Base-by-base conservation (phyloP, 2,888 invertebrate genomes). In the Ophion obscuratus region DNA sequence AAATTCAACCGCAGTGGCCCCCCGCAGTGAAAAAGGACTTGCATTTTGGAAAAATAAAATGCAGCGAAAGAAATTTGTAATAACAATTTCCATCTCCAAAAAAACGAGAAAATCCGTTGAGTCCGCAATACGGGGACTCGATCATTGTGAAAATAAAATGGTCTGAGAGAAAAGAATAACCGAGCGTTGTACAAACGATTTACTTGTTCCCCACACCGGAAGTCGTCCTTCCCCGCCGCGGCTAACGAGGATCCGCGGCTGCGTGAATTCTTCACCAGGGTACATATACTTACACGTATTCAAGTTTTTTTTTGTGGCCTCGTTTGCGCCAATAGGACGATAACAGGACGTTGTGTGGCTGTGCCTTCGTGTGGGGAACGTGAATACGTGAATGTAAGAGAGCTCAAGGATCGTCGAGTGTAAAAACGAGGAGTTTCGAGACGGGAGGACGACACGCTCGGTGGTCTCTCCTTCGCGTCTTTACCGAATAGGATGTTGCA, bases 391-490 rank as follows among this genome's bases (percentile, higher is more conserved):
- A 59, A 20, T 66, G 66, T 57, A 20, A 24, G 59, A 36, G 31
- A 80, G 47, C 64, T 40, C 71, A 66, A 81, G 81, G 76, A 84
- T 84, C 71, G 66, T 11, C 20, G 62, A 31, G 24, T 36, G 71
- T 47, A 36, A 81, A 76, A 76, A 80, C 76, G 64, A 24, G 70
- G 53, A 53, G 47, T 67, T 57, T 31, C 27, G 57, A 64, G 57
- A 44, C 64, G 70, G 67, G 36, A 73, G 67, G 66, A 83, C 73
- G 84, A 84, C 84, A 81, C 84, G 84, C 71, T 84, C 73, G 84
- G 81, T 84, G 84, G 81, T 84, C 80, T 66, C 81, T 81, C 53
- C 76, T 70, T 75, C 61, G 31, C 75, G 47, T 64, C 84, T 81
- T 57, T 66, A 84, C 11, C 11, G 47, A 81, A 84, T 71, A 84